Base-by-base conservation (phyloP, 2,888 invertebrate genomes). In the Eilema griseolum region DNA sequence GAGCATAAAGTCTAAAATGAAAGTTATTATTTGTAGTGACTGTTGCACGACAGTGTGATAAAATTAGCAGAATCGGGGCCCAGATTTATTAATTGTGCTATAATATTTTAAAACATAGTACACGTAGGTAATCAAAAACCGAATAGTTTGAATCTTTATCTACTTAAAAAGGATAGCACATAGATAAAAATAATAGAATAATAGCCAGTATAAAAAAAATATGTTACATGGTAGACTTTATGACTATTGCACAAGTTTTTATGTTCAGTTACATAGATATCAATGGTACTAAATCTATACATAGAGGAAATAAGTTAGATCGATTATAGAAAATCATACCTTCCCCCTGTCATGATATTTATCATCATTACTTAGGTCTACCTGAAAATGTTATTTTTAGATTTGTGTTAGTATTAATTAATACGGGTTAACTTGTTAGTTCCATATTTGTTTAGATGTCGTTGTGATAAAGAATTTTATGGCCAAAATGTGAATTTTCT, bases 281-380 rank as follows among this genome's bases (percentile, higher is more conserved):
- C 28, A 57, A 24, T 66, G 57, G 11, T 57, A 33, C 12, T n/a
- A 33, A 41, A 41, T 41, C 41, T 16, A 41, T 41, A 41, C 14
- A 11, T 57, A 66, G 68, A 77, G 79, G 68, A 77, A 80, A 75
- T 79, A 70, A 83, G 71, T 70, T 72, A 81, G 76, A 80, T 82
- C 70, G 77, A 81, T 88, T 88, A 84, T 74, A 46, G 66, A 84
- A 85, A 80, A 72, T 88, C 91, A 90, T 92, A 94, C 93, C 92
- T 95, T 95, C 84, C 92, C 92, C 87, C 90, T 91, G 79, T 93
- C 92, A 92, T 91, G 90, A 90, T 87, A 94, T 84, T 89, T 72
- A 72, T 72, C 92, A 85, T 93, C 93, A 91, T 88, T 88, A 90
- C 74, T 86, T 87, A 78, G 86, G 85, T 95, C 95, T 90, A 93